Evolutionary conservation across 2,888 invertebrate genomes (phyloP).

Genomic region (Hesperia comma): DNA sequence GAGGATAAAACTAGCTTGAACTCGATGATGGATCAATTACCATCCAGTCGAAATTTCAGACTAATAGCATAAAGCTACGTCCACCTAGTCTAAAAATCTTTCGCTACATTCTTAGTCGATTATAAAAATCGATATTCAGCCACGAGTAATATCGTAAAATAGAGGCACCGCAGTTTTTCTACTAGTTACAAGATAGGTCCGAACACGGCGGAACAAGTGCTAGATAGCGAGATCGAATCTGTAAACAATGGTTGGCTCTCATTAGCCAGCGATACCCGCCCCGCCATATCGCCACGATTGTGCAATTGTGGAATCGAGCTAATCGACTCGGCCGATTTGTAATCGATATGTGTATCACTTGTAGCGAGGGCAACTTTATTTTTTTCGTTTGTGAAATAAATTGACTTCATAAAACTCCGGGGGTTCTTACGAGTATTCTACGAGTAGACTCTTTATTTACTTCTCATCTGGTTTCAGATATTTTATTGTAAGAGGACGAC

Average conservation of each 20-base stretch:
- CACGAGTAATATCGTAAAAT: constrained; percentile 2
- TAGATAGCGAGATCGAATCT: constrained; percentile 27
- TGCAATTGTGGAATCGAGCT: constrained; percentile 28
- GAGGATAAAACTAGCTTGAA: too few species aligned
- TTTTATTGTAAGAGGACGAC: too few species aligned
- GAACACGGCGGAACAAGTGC: constrained; percentile 18
- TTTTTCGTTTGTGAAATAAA: too few species aligned
- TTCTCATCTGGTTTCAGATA: too few species aligned
- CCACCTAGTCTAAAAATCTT: background rate
- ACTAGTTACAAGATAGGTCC: constrained; percentile 18
- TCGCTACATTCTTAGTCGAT: background rate
- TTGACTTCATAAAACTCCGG: too few species aligned
- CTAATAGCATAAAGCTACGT: too few species aligned
- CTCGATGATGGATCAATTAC: too few species aligned
- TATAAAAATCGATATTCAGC: background rate
- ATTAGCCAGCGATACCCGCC: constrained; percentile 9
- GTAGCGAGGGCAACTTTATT: background rate
- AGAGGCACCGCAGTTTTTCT: constrained; percentile 1
- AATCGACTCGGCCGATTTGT: constrained; percentile 37
- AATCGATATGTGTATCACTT: constrained; percentile 43
- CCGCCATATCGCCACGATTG: constrained; percentile 9
- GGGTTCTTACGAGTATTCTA: too few species aligned
- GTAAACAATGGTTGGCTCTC: constrained; percentile 30
- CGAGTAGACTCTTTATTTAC: too few species aligned
- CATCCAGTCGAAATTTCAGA: too few species aligned